Evolutionary conservation across 2,888 invertebrate genomes (phyloP).

Genomic region (Caprella mutica): DNA sequence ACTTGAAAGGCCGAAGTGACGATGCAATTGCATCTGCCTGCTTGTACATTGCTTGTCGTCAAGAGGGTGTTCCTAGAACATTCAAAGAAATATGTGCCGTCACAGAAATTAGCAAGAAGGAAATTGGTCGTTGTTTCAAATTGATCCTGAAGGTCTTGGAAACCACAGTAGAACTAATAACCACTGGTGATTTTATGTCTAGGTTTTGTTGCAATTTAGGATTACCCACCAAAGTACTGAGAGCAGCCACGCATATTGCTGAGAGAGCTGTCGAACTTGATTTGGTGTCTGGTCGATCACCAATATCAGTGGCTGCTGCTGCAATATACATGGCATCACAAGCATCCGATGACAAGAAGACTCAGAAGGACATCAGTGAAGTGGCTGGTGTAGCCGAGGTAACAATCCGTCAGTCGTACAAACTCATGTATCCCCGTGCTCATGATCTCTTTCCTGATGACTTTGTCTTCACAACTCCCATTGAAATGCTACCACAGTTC

Average conservation of each 20-base stretch:
- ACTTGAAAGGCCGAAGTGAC: constrained; percentile 86
- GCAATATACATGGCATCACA: constrained; percentile 99
- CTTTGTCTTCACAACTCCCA: constrained; percentile 87
- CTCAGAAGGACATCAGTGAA: constrained; percentile 95
- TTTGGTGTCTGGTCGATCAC: constrained; percentile 93
- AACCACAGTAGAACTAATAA: constrained; percentile 93
- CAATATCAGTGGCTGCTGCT: constrained; percentile 96
- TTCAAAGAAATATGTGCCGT: constrained; percentile 99
- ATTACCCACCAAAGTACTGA: constrained; percentile 44
- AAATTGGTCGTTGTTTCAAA: constrained; percentile 97
- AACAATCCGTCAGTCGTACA: constrained; percentile 93
- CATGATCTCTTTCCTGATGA: constrained; percentile 86
- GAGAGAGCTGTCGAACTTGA: constrained; percentile 91
- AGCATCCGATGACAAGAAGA: constrained; percentile 85
- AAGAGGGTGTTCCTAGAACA: constrained; percentile 95
- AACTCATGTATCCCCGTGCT: constrained; percentile 90
- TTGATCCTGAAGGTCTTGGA: constrained; percentile 88
- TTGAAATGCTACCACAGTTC: constrained; percentile 68
- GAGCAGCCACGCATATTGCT: constrained; percentile 93
- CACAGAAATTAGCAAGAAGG: constrained; percentile 96
- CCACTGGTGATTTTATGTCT: constrained; percentile 98
- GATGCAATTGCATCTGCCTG: constrained; percentile 98
- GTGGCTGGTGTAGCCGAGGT: constrained; percentile 97
- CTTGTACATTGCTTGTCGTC: constrained; percentile 94
- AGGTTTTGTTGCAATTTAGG: constrained; percentile 68